These are phyloP conservation scores for Pyrocephalus nanus DNA, from an alignment of 2,797 vertebrate genomes.

Conservation along the genomic window DNA sequence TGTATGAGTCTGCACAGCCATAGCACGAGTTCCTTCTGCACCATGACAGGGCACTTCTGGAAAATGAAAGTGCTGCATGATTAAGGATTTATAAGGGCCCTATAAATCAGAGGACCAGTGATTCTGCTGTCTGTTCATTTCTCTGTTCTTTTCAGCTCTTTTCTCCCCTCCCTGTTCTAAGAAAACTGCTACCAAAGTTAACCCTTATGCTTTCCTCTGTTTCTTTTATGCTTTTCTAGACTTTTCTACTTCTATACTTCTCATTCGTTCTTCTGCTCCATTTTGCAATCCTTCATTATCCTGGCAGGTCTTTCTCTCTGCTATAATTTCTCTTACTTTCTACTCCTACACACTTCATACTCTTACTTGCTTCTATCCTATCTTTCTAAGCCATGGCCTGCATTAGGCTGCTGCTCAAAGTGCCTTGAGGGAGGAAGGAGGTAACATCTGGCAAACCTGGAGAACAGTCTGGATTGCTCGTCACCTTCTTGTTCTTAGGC, in stretches of 20 bases:
- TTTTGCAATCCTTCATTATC: accelerated
- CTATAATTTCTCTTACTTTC: not conserved
- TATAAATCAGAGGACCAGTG: not conserved
- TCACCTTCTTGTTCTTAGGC: not conserved
- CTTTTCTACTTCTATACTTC: not conserved
- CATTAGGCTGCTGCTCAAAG: not conserved
- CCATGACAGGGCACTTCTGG: not conserved
- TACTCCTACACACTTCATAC: not conserved
- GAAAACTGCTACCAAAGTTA: not conserved
- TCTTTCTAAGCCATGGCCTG: not conserved
- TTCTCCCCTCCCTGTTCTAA: not conserved
- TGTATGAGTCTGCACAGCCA: accelerated
- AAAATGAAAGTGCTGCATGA: not conserved
- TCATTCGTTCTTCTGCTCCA: not conserved
- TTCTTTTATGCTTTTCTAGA: not conserved
- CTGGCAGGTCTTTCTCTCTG: not conserved
- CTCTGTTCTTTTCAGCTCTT: not conserved
- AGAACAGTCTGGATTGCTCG: not conserved
- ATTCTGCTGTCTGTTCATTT: not conserved
- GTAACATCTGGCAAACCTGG: not conserved
- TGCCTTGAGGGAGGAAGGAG: not conserved
- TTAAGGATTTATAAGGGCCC: not conserved
- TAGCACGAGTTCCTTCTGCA: not conserved
- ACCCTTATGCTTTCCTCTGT: not conserved
- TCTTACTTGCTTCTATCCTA: not conserved